phyloP scores from a whole-genome alignment of 1,140 invertebrate species.

The Schlechtendalia chinensis region DNA sequence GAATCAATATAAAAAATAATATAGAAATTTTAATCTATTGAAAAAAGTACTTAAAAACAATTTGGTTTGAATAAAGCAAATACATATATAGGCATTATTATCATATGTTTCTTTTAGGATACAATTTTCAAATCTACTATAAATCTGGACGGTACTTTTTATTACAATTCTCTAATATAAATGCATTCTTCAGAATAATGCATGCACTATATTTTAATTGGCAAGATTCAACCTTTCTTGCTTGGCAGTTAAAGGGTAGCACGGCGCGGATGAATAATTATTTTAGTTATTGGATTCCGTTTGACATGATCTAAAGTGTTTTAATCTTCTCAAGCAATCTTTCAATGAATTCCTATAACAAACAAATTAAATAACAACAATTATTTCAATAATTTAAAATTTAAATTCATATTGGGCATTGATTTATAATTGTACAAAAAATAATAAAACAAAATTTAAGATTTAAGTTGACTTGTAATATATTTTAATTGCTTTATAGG shows the following conservation, averaged over 20 bases:
- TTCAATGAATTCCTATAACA: constrained; percentile 39
- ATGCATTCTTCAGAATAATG: neutral
- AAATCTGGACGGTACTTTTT: constrained; percentile 30
- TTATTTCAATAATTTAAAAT: neutral
- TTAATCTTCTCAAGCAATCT: constrained; percentile 41
- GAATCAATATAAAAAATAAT: neutral
- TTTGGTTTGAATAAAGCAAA: constrained; percentile 1
- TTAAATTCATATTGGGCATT: too few relatives aligned
- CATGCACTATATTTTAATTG: constrained; percentile 1
- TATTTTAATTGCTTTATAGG: too few relatives aligned
- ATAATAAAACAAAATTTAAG: neutral
- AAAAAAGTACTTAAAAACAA: neutral
- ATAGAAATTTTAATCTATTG: neutral
- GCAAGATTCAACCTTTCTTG: constrained; percentile 31
- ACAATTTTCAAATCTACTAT: neutral
- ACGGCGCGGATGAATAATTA: neutral
- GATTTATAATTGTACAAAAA: neutral
- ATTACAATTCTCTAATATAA: constrained; percentile 8
- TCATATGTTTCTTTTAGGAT: neutral
- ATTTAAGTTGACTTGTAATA: too few relatives aligned
- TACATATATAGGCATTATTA: neutral
- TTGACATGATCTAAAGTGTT: constrained; percentile 12
- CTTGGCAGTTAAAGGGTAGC: constrained; percentile 34
- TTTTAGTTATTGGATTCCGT: neutral
- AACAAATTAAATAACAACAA: neutral